Evolutionary conservation across 2,888 invertebrate genomes (phyloP).

Genomic region (Micoletzkya japonica): DNA sequence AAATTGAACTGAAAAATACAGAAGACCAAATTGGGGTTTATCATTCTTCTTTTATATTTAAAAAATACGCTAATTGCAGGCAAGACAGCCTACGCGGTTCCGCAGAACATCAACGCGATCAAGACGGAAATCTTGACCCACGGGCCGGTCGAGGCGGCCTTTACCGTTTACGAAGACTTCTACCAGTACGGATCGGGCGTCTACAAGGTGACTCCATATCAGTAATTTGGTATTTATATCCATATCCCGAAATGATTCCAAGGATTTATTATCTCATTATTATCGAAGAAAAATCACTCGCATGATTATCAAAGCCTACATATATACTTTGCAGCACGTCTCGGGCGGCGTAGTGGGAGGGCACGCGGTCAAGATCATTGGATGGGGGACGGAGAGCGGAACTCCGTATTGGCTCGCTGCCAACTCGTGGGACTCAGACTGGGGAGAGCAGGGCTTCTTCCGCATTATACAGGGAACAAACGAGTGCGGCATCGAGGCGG

Average conservation of each 20-base stretch:
- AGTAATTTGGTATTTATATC: no score
- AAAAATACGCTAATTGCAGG: constrained; percentile 34
- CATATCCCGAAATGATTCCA: no score
- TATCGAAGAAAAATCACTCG: no score
- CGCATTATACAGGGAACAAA: constrained; percentile 39
- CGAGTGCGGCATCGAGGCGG: constrained; percentile 35
- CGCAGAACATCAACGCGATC: constrained; percentile 48
- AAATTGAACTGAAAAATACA: no score
- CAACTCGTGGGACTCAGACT: constrained; percentile 90
- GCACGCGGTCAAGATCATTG: constrained; percentile 82
- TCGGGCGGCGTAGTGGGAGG: constrained; percentile 77
- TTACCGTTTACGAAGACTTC: constrained; percentile 50
- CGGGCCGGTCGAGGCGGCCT: constrained; percentile 50
- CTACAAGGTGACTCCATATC: constrained; percentile 65
- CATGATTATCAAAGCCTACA: not conserved
- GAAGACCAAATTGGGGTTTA: no score
- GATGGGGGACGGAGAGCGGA: constrained; percentile 77
- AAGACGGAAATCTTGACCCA: constrained; percentile 72
- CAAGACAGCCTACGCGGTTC: constrained; percentile 54
- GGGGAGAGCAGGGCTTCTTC: constrained; percentile 75
- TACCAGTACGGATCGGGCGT: constrained; percentile 45
- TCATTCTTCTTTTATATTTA: no score
- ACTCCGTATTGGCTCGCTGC: constrained; percentile 87
- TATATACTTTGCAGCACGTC: constrained; percentile 70
- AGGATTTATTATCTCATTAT: no score